Base-by-base conservation (phyloP, 2,113 vertebrate species). In the Okapia johnstoni region DNA sequence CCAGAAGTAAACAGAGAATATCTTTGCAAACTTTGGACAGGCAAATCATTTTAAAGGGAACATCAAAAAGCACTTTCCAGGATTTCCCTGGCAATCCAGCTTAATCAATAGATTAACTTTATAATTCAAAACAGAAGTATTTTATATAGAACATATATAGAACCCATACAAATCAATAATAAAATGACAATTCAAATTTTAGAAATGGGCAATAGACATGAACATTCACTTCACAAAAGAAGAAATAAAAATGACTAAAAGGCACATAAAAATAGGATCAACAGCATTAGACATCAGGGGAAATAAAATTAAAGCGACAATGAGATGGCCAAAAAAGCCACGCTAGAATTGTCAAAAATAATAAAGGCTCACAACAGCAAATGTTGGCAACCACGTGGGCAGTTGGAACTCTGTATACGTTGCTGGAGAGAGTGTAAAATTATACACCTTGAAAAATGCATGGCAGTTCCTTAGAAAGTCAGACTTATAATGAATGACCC, bases 161-260 rank as follows among this genome's bases (percentile, higher is more conserved):
- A 57, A 85, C 1, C 76, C 40, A 50, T 4, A 48, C 3, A 90
- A 84, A 85, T 66, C 70, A 94, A 77, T 52, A 57, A 79, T 66
- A 43, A 96, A 89, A 91, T 36, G 58, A 85, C 76, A 95, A 94
- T n/a, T 93, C 21, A 93, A 93, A 50, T 87, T 58, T 60, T 50
- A 83, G 83, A 73, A 79, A 85, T 40, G 21, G 58, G 6, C 70
- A 90, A 85, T 9, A 85, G 66, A 60, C 5, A 3, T 93, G 17
- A 96, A 70, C 26, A 79, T 61, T 83, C 86, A 61, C 28, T 73
- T 88, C 83, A 77, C 43, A 66, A 88, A 81, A 93, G 33, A 50
- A 85, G 57, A 96, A 83, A 57, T 25, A 79, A 79, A 94, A 89
- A 92, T 73, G 43, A 93, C 43, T 50, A 40, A 52, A 86, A 86